Evolutionary conservation across 2,888 invertebrate species (phyloP), one percentile per base, ranked within the genome.

Genomic region (Erebia ligea): DNA sequence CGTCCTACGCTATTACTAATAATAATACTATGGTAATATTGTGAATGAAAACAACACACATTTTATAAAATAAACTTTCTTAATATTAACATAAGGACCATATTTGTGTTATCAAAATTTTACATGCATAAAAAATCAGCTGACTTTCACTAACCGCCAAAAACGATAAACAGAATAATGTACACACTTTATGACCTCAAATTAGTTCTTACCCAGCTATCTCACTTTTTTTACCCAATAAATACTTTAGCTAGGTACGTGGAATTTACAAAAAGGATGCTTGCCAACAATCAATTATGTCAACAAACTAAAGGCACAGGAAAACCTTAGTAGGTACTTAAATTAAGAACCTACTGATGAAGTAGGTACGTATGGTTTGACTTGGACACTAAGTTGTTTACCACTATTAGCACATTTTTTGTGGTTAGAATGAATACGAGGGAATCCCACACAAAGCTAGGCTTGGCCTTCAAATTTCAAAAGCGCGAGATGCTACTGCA

Each of bases 111-210:
- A 13, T 19, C 15, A 45, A 8, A 19, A 48, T n/a, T 50, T 9
- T 58, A 40, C 40, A 17, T 57, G 56, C 25, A 57, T 57, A 56
- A 56, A 66, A 66, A 56, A 66, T 56, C 56, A 66, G 66, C 66
- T 66, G 56, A 57, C 56, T 66, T 45, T 57, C 45, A 21, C 45
- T 45, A 45, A 56, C 42, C 57, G 45, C 25, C 57, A 57, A 45
- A 66, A 65, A n/a, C 10, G 19, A 19, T 54, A 8, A 54, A 19
- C 3, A 54, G 17, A 19, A 0, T 54, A 54, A 54, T 54, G 11
- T 11, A 50, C 2, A 17, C 17, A 52, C 17, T 52, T 9, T 1
- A 17, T 52, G n/a, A 50, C 15, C 50, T 6, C 15, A 15, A 15
- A 50, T 50, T 50, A 48, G 2, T 48, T 48, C 15, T n/a, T 42